phyloP scores from a whole-genome alignment of 2,888 invertebrate species.

The Euclidia mi region DNA sequence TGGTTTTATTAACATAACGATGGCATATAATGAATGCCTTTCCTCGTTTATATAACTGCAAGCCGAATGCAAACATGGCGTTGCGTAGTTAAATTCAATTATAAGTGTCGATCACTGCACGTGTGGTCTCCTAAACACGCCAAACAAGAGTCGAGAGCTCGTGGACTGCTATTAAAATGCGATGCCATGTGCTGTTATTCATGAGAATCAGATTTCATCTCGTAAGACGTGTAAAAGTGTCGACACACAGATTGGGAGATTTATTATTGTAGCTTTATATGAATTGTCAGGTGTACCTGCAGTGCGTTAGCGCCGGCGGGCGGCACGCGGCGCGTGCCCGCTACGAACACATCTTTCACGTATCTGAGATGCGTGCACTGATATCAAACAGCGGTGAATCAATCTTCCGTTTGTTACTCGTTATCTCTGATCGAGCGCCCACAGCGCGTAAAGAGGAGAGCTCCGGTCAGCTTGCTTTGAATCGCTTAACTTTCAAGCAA shows the following conservation, averaged over 20 bases:
- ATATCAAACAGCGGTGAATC: constrained; percentile 83
- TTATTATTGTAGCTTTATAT: constrained; percentile 78
- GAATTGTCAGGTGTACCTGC: constrained; percentile 74
- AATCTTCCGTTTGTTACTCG: constrained; percentile 78
- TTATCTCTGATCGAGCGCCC: constrained; percentile 81
- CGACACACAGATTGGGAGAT: constrained; percentile 74
- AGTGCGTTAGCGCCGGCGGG: constrained; percentile 54
- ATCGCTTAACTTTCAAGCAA: constrained; percentile 48
- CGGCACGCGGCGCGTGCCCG: constrained; percentile 80
- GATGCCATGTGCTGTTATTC: constrained; percentile 76
- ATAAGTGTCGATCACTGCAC: constrained; percentile 48
- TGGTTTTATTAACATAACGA: constrained; percentile 3
- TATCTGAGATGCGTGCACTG: constrained; percentile 79
- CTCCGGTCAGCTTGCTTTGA: constrained; percentile 67
- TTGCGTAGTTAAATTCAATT: constrained; percentile 44
- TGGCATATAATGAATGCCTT: background rate
- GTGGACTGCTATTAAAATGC: constrained; percentile 73
- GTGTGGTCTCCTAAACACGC: constrained; percentile 77
- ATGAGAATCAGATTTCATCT: constrained; percentile 81
- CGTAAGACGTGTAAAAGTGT: constrained; percentile 72
- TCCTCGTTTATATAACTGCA: constrained; percentile 15
- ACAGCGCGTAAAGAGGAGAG: constrained; percentile 67
- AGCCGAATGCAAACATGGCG: constrained; percentile 29
- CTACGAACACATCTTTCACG: constrained; percentile 70
- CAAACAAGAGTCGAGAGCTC: constrained; percentile 59